Evolutionary conservation across 2,888 invertebrate genomes (phyloP), one percentile per base, ranked within the genome.

Genomic region (Drosophila limbata): DNA sequence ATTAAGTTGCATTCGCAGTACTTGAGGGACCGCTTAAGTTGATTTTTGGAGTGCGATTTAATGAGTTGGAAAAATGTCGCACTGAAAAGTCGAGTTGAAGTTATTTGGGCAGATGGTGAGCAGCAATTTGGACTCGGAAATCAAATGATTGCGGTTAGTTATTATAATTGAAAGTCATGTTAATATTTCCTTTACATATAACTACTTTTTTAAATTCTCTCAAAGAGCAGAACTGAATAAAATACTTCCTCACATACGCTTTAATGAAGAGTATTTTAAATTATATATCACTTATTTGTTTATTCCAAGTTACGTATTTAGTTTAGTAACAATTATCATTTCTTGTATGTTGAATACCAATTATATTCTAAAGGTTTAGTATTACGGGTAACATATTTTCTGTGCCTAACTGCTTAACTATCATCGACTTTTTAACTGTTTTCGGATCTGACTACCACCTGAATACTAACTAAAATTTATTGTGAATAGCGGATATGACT

Each of bases 21-120:
- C 40, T 17, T 57, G 40, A 72, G 70, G 56, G 13, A 48, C 8
- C 72, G 44, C 76, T 71, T 44, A 37, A 79, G 72, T 61, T 35
- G 21, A 50, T 42, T 62, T 69, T 59, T 65, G 8, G 31, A 68
- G 57, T 39, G 56, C 35, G 28, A 57, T 44, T 79, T 75, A 86
- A 86, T 84, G 83, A 81, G 62, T 77, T 75, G 84, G 84, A 86
- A 84, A 69, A 86, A 86, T 83, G 83, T 83, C 76, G 59, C 56
- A 31, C 3, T 51, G 21, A 13, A 42, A 39, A 50, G 10, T 21
- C 11, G 21, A 56, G 47, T 56, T 56, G 28, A 52, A 40, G 28
- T 47, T 67, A 72, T 68, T 57, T 45, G 42, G 17, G 28, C 69
- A 69, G 63, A 42, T 48, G 42, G n/a, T 19, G n/a, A 8, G 13